A percentile compares a stretch with the other conserved stretches of the same genome.
These are phyloP conservation scores for Oxyura jamaicensis DNA, from an alignment of 2,113 vertebrate species.

Conservation along the genomic window DNA sequence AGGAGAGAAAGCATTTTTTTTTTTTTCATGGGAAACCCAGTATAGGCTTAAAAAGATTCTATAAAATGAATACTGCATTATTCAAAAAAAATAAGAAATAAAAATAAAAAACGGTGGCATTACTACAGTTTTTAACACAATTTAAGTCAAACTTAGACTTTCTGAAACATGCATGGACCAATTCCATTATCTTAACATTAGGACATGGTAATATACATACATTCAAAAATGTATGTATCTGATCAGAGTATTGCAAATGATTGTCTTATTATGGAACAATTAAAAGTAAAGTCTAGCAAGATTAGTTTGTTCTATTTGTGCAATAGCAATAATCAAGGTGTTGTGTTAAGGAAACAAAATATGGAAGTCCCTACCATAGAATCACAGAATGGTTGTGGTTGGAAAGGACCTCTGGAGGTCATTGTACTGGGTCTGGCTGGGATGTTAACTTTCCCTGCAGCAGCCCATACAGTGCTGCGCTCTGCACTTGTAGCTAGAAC, in stretches of 20 bases:
- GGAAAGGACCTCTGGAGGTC: no score
- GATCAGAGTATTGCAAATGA: background rate
- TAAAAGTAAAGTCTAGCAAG: background rate
- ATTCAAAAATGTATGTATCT: background rate
- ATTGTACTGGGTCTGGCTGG: no score
- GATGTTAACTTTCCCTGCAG: no score
- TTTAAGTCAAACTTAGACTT: background rate
- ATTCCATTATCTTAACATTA: background rate
- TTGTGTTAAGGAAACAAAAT: background rate
- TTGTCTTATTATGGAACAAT: background rate
- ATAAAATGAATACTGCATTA: background rate
- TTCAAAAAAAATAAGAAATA: no score
- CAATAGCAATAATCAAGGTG: background rate
- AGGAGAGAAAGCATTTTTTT: background rate
- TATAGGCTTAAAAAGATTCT: background rate
- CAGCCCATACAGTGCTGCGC: no score
- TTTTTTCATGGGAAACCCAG: background rate
- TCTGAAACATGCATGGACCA: background rate
- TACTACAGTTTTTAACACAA: background rate
- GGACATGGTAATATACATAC: background rate
- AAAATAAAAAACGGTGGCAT: no score
- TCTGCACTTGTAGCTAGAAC: no score
- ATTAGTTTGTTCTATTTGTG: background rate
- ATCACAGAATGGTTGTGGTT: background rate
- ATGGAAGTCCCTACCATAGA: background rate